Base-by-base conservation (phyloP, 1,140 invertebrate genomes). In the Drosophila sp. region DNA sequence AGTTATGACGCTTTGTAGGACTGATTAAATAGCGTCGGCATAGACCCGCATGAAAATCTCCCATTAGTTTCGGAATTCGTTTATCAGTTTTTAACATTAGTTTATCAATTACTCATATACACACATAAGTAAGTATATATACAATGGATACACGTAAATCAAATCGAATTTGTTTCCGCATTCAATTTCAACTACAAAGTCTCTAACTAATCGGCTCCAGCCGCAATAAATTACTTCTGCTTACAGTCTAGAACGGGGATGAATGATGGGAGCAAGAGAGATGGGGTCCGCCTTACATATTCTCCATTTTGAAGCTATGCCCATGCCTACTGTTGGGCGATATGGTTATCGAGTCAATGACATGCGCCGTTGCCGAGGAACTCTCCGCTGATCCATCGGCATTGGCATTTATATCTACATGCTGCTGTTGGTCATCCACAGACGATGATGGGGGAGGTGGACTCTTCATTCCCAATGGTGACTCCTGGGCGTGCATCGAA, bases 281-380 rank as follows among this genome's bases (percentile, higher is more conserved):
- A 11, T 5, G 10, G 7, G 11, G 56, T 5, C 56, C 40, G 27
- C 40, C 50, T 80, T 90, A 92, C 66, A 92, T 91, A 60, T 90
- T 82, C 71, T 92, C 91, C 63, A 92, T 92, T 72, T 92, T 92
- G 40, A 92, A 92, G 63, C 77, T 87, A 57, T 90, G 90, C 33
- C 86, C 77, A 63, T 90, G 90, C 33, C 86, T 75, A 54, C 69
- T 90, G 60, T 68, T 80, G 6, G 91, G 86, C 29, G 91, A 92
- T 82, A 92, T 92, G 58, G 91, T 91, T 66, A 91, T 92, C 32
- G 91, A 90, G 67, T 91, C 80, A 35, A 92, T 92, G n/a, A 92
- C 90, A 55, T 91, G 90, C n/a, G 82, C 78, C 2, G 74, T 65
- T 11, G 73, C 61, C 5, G 71, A 44, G 4, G 74, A 35, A 40